Conservation (phyloP, 2,797 vertebrate species). For the Rhynchotus rufescens region DNA sequence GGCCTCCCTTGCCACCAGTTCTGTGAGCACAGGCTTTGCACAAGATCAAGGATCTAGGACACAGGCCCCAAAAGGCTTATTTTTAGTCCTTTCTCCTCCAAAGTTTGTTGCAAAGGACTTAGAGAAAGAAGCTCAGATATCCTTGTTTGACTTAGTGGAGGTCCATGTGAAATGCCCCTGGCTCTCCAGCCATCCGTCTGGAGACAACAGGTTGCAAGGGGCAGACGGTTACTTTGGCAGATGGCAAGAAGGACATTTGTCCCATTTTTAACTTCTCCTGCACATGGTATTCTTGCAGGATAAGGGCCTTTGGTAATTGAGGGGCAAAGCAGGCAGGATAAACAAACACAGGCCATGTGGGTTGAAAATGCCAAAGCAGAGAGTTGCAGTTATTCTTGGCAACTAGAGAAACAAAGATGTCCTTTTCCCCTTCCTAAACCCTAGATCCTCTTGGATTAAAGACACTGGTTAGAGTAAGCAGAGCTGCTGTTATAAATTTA, state of each 20-base stretch:
- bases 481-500: not conserved
- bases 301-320: not conserved
- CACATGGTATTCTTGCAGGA: not conserved
- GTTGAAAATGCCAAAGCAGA: not conserved
- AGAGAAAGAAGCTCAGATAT: not conserved
- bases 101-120: not conserved
- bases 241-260: not conserved
- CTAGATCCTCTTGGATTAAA: not conserved
- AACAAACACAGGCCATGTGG: not conserved
- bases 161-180: not conserved
- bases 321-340: not conserved
- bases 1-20: not conserved
- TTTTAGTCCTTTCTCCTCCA: not conserved
- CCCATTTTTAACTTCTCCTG: not conserved
- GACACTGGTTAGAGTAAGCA: not conserved
- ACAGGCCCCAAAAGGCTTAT: not conserved
- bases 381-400: not conserved
- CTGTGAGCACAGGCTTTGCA: not conserved
- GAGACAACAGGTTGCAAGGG: conserved; percentile 19
- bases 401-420: not conserved
- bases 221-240: not conserved
- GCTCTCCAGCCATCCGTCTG: not conserved
- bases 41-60: too few species aligned
- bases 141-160: not conserved
- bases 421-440: not conserved